Evolutionary conservation across 1,140 invertebrate genomes (phyloP), one percentile per base, ranked within the genome.

Genomic region (Temnothorax longispinosus): DNA sequence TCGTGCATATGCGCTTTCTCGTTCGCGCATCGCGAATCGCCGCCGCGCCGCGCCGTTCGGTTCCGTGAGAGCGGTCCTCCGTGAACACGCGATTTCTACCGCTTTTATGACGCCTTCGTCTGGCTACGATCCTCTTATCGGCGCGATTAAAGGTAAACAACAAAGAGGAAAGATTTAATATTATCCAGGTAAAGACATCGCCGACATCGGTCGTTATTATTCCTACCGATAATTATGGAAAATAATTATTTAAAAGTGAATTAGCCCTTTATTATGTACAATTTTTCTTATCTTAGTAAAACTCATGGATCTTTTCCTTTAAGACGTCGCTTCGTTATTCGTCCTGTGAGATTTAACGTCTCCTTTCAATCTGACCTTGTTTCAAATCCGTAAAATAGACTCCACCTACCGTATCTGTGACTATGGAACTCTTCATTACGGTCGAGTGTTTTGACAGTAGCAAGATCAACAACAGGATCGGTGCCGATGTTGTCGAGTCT

Each of bases 1-100:
- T 77, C 58, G 41, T 32, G 32, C 32, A 69, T 69, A 69, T 69
- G 21, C 85, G 52, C 52, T 81, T 86, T 81, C 77, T 62, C 27
- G 65, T 67, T 78, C 64, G 65, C 60, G 58, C 50, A 64, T 81
- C 52, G 21, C 35, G 50, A 54, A 62, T 62, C 58, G 58, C 58
- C 58, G 50, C 35, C 75, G 54, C 60, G n/a, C 6, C 11, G 52
- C 35, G 8, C 6, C 11, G 52, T 54, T 54, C 52, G 18, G 21
- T 47, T 74, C 54, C 80, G 67, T 82, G 80, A 75, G 69, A 32
- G 67, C 47, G 74, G 58, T 44, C 2, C 35, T 72, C 21, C 89
- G 75, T 60, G 85, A 88, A 87, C 91, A 91, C 86, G 90, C 93
- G 90, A 92, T 94, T 92, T 92, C 88, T 88, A 87, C 65, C 21